Base-by-base conservation (phyloP, 2,888 invertebrate genomes). In the Polydrusus tereticollis region DNA sequence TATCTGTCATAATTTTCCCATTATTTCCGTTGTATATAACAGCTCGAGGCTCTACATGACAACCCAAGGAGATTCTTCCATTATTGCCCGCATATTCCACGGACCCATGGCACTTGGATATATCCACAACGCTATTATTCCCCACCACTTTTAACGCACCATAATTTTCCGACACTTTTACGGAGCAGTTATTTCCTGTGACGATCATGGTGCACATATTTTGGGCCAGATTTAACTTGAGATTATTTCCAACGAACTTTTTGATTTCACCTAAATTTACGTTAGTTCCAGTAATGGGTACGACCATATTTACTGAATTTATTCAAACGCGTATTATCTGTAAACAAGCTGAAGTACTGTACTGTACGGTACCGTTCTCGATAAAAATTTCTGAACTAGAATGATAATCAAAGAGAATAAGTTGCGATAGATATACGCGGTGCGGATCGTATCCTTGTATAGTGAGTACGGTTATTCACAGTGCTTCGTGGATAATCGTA, bases 71-170 rank as follows among this genome's bases (percentile, higher is more conserved):
- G 12, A 78, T 68, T 4, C 8, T 71, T 16, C 77, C 77, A 55
- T 76, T 76, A 47, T 77, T 77, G 16, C 78, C 78, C 7, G 65
- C 66, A 59, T 76, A 78, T 18, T 69, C 50, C n/a, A 78, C 69
- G 1, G 47, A 38, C 8, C 78, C 78, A n/a, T 50, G 14, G n/a
- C 78, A 76, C 52, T 73, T 66, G 7, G 6, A 26, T 29, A 78
- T 72, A 8, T 41, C 43, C 7, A 76, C 64, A 14, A 8, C 18
- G 68, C 74, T 63, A 65, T 74, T 75, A 62, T 77, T 74, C 7
- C 77, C 77, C 29, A 75, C 41, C 8, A 77, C 55, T 71, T 75
- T 73, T 6, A 77, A 41, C 33, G 38, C 29, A n/a, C 74, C 72
- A 16, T 8, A 41, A 69, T 77, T 77, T 43, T 73, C 55, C 1